Evolutionary conservation across 2,888 invertebrate genomes (phyloP).

Genomic region (Pegoplata infirma): DNA sequence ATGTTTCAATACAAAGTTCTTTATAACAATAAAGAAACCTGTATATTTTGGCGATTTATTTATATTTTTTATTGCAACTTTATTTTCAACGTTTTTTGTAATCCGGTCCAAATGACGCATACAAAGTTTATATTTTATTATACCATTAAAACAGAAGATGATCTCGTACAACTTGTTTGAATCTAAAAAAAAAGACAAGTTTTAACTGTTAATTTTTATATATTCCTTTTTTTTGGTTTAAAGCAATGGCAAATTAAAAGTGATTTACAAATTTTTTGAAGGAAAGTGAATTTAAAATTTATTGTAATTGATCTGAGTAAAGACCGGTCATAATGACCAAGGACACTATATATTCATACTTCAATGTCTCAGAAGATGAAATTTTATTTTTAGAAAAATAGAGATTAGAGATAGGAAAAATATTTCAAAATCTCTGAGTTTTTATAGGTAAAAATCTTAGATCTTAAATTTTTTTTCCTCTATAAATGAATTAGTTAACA

Average conservation of each 20-base stretch:
- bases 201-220: conserved; percentile 18
- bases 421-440: too few species aligned
- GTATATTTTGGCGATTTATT: conserved; percentile 34
- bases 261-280: neutral
- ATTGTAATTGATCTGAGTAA: too few species aligned
- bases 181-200: conserved; percentile 18
- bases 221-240: neutral
- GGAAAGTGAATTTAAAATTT: neutral
- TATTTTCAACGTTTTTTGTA: neutral
- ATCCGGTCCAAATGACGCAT: conserved; percentile 19
- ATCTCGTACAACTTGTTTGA: conserved; percentile 13
- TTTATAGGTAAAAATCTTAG: too few species aligned
- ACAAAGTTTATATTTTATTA: conserved; percentile 7
- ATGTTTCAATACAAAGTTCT: conserved; percentile 19
- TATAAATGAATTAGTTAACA: too few species aligned
- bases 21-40: conserved; percentile 38
- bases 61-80: conserved; percentile 6
- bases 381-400: too few species aligned
- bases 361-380: too few species aligned
- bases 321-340: too few species aligned
- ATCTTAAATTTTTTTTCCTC: too few species aligned
- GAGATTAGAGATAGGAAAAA: too few species aligned
- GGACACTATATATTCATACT: too few species aligned
- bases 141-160: neutral
- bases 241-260: neutral